Conservation (phyloP, 2,888 invertebrate species). For the Drosophila setosimentum region DNA sequence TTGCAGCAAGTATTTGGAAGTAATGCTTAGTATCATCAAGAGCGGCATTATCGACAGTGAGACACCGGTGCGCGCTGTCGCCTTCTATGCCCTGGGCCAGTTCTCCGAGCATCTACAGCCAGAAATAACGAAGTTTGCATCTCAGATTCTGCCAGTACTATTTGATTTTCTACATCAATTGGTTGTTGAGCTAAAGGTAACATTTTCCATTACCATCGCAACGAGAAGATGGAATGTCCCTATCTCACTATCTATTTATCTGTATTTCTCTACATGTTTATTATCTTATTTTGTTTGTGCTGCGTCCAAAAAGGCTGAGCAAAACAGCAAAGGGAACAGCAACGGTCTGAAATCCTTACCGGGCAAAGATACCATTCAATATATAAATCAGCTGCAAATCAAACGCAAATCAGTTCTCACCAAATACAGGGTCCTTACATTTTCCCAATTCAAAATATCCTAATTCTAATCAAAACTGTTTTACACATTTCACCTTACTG, state of each 20-base stretch:
- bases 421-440: conserved; percentile 76
- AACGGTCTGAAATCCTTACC: conserved; percentile 40
- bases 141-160: conserved; percentile 90
- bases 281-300: conserved; percentile 55
- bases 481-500: conserved; percentile 25
- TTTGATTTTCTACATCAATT: conserved; percentile 89
- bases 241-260: conserved; percentile 3
- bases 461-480: conserved; percentile 18
- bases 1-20: conserved; percentile 89
- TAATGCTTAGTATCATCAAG: conserved; percentile 89
- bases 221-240: neutral
- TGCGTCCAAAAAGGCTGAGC: conserved; percentile 59
- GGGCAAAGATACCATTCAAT: conserved; percentile 81
- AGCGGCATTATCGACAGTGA: conserved; percentile 89
- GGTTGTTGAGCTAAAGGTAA: conserved; percentile 86
- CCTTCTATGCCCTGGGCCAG: conserved; percentile 92
- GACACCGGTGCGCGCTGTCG: conserved; percentile 89
- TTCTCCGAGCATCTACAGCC: conserved; percentile 93
- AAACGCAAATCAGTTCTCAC: conserved; percentile 83
- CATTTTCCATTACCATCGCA: conserved; percentile 14
- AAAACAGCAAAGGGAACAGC: conserved; percentile 40
- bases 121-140: conserved; percentile 90
- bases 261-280: conserved; percentile 27
- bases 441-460: conserved; percentile 26
- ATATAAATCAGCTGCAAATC: conserved; percentile 82